phyloP scores from a whole-genome alignment of 53 echinoderm and acorn worm species.

The Paracentrotus lividus region DNA sequence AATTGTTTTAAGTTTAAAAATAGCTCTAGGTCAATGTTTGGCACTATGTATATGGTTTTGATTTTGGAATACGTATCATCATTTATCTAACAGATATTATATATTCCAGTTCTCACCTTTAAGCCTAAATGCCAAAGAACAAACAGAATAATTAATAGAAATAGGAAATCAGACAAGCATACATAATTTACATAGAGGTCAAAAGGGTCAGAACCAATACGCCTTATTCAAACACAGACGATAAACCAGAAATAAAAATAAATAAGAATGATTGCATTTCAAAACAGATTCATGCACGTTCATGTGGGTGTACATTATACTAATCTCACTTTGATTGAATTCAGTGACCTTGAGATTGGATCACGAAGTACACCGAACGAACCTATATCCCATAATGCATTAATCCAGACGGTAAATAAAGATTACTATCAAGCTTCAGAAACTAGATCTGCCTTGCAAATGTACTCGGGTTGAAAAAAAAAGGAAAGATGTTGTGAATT shows the following conservation, averaged over 20 bases:
- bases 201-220: background rate
- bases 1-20: too few relatives aligned
- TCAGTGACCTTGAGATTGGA: background rate
- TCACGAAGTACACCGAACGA: background rate
- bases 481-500: background rate
- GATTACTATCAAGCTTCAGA: slow-evolving; percentile 47
- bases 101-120: too few relatives aligned
- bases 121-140: background rate
- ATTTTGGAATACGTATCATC: too few relatives aligned
- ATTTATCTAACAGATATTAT: too few relatives aligned
- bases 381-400: background rate
- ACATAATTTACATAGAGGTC: background rate
- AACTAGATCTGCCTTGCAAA: slow-evolving; percentile 35
- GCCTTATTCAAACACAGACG: background rate
- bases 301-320: background rate
- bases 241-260: background rate
- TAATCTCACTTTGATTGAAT: background rate
- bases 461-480: background rate
- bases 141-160: background rate
- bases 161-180: background rate
- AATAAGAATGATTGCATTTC: background rate
- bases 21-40: too few relatives aligned
- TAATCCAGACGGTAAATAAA: slow-evolving; percentile 35
- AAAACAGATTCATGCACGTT: background rate
- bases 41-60: too few relatives aligned